Conservation (phyloP, 2,797 vertebrate genomes). For the Lemur catta region DNA sequence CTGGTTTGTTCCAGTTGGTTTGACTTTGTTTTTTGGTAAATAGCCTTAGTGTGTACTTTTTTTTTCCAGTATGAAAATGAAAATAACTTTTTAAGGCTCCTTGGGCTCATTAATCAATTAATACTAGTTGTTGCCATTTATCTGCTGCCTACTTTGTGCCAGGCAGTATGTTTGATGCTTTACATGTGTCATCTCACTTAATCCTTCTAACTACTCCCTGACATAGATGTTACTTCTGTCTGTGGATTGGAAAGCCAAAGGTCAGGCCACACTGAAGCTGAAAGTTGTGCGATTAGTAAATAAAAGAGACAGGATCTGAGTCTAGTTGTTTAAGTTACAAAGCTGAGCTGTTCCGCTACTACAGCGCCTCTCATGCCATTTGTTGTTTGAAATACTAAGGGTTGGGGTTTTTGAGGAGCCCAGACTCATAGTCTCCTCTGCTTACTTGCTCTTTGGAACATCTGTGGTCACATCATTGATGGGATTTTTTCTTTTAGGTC, state of each 20-base stretch:
- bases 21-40: neutral
- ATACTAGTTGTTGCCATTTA: neutral
- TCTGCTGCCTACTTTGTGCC: neutral
- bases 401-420: neutral
- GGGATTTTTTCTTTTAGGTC: neutral
- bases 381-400: neutral
- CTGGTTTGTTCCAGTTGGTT: neutral
- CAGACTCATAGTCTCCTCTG: neutral
- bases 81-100: neutral
- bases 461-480: neutral
- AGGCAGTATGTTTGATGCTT: neutral
- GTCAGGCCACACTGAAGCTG: neutral
- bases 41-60: neutral
- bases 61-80: neutral
- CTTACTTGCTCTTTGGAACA: neutral
- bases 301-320: neutral
- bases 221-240: neutral
- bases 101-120: neutral
- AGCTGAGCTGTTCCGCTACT: neutral
- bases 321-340: neutral
- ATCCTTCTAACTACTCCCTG: too few relatives aligned
- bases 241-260: neutral
- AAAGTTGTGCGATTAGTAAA: neutral
- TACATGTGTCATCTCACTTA: neutral
- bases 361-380: neutral